Conservation (phyloP, 2,888 invertebrate genomes). For the Cerceris rybyensis region DNA sequence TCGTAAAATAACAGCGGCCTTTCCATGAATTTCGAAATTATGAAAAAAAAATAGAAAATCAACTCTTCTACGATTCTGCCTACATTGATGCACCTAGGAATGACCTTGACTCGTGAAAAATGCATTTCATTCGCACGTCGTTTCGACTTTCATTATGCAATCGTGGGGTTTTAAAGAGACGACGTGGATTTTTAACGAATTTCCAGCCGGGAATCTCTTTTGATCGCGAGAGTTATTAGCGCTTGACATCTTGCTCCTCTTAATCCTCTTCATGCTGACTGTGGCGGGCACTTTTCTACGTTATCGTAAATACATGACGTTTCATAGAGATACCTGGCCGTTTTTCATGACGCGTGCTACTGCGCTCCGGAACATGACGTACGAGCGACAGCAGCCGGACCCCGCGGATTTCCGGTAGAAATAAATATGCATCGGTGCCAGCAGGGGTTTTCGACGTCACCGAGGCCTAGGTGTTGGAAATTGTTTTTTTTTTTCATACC, state of each 20-base stretch:
- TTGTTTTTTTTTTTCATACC: conserved; percentile 15
- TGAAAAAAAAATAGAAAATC: too few species aligned
- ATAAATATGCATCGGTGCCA: conserved; percentile 66
- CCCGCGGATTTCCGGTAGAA: conserved; percentile 69
- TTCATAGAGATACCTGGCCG: conserved; percentile 26
- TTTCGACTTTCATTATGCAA: background rate
- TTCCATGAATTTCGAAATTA: too few species aligned
- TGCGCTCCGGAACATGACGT: conserved; percentile 55
- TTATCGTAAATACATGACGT: conserved; percentile 46
- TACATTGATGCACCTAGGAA: too few species aligned
- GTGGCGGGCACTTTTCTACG: conserved; percentile 7
- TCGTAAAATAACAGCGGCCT: too few species aligned
- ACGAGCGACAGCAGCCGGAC: conserved; percentile 60
- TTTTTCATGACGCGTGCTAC: conserved; percentile 42
- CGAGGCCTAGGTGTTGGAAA: conserved; percentile 24
- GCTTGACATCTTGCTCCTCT: conserved; percentile 11
- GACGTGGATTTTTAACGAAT: background rate
- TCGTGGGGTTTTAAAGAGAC: background rate
- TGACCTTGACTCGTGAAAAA: too few species aligned
- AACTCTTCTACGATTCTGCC: too few species aligned
- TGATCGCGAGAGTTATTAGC: conserved; percentile 30
- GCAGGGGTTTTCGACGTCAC: conserved; percentile 46
- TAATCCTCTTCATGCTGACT: conserved; percentile 3
- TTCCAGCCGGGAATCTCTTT: background rate
- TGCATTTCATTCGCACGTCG: too few species aligned